Base-by-base conservation (phyloP, 30 jellyfish, hydroid and myxozoan species). In the Cassiopea xamachana region DNA sequence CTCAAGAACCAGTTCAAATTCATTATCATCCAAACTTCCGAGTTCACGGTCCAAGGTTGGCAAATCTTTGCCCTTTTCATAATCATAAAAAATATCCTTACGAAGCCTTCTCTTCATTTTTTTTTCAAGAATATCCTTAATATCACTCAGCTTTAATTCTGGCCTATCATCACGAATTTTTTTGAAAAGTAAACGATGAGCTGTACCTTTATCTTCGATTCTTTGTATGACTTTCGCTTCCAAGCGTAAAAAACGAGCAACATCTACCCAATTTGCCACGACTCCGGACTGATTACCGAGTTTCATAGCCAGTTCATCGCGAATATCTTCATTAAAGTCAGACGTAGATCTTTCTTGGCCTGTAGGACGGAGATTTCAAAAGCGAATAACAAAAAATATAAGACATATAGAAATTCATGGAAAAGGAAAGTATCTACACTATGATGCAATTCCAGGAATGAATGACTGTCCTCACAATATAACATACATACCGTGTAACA, bases 241-340 rank as follows among this genome's bases (percentile, higher is more conserved):
- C 18, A 82, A 1, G 1, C 47, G 5, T 68, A 82, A 82, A 6
- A 10, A 19, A 18, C 50, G 68, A 39, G 90, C 90, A 48, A 67
- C 82, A 12, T n/a, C 46, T 27, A 7, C 71, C 90, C 90, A 82
- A 48, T 82, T 82, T 27, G 81, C 90, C 1, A 14, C 47, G 19
- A 47, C 75, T 5, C 48, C 19, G 2, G 82, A 46, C 48, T 44
- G 55, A 71, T 19, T 71, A 27, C 80, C 79, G 45, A 82, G 49
- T 17, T 55, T 47, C 55, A 76, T 80, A 12, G 90, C 90, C 2
- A 82, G 80, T 62, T n/a, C 62, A 5, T 82, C 90, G 39, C 44
- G 82, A 69, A 67, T 59, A 27, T 67, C 81, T 67, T 82, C 82
- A 50, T 71, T 1, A 51, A 68, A 13, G 27, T 82, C 87, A 9